These are phyloP conservation scores for Drosophila pandora DNA, from an alignment of 1,140 invertebrate genomes.

Conservation along the genomic window DNA sequence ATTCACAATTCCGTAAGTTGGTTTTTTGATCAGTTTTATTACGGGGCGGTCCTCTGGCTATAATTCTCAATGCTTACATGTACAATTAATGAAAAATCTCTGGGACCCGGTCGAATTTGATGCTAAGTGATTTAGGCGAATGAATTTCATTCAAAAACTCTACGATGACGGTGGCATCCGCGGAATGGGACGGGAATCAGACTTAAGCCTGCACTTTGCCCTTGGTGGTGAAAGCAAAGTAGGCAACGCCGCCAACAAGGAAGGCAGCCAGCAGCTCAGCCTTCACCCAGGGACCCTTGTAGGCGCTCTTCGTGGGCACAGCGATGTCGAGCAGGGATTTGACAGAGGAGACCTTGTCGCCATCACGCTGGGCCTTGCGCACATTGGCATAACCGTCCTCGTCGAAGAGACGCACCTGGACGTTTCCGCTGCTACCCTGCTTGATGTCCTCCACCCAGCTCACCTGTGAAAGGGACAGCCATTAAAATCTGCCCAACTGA, in stretches of 20 bases:
- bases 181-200: background rate
- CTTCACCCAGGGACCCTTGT: constrained; percentile 95
- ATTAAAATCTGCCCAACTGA: background rate
- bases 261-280: constrained; percentile 94
- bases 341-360: constrained; percentile 88
- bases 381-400: constrained; percentile 95
- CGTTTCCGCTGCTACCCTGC: constrained; percentile 90
- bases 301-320: constrained; percentile 93
- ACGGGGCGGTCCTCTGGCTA: constrained; percentile 10
- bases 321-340: constrained; percentile 90
- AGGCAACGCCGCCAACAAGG: constrained; percentile 91
- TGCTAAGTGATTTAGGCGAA: constrained; percentile 68
- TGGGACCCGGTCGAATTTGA: constrained; percentile 45
- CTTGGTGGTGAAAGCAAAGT: constrained; percentile 93
- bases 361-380: constrained; percentile 89
- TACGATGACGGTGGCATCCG: constrained; percentile 27
- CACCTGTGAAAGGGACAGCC: constrained; percentile 86
- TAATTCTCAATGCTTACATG: constrained; percentile 13
- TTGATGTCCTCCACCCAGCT: constrained; percentile 96
- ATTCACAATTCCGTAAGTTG: background rate
- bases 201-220: constrained; percentile 87
- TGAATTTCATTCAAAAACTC: constrained; percentile 80
- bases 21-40: constrained; percentile 30
- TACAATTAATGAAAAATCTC: constrained; percentile 46
- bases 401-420: constrained; percentile 92